Evolutionary conservation across 1,140 invertebrate genomes (phyloP), one percentile per base, ranked within the genome.

Genomic region (Diorhabda sublineata): DNA sequence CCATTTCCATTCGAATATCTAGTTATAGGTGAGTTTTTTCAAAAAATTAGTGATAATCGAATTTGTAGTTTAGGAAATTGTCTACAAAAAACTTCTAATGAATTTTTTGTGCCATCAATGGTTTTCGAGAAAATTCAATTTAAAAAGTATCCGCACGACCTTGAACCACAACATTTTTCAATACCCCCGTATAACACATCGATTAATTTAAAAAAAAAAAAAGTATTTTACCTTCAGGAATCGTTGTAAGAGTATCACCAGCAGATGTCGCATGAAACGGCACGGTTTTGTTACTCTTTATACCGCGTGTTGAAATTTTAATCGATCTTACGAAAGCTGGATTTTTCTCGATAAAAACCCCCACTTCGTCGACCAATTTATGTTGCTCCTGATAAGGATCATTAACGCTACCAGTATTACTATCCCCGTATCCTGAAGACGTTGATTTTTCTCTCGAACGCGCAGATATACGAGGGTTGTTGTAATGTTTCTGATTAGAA

Each of bases 371-470:
- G 2, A 75, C 72, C 2, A 76, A 61, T 69, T 73, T 75, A 2
- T 74, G 64, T 3, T 69, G 65, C 7, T 76, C 77, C 0, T 65
- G 56, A 60, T 74, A 77, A 4, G 68, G 74, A 44, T 80, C 79
- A 5, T 68, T 58, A 66, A 66, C 71, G 68, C 71, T 79, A 26
- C 70, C 72, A 5, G 59, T 64, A 62, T 75, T 70, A 66, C 77
- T 79, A 56, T 77, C 77, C 4, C 76, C 77, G 66, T 81, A 81
- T 2, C 79, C 80, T 41, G 79, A 81, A 61, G 78, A 80, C 4
- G 47, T 69, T 9, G 77, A 78, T 74, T 75, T 80, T 9, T 72
- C 73, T 26, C 65, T 69, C 58, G 63, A 66, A 45, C 60, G 69
- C 64, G 11, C 58, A 63, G 57, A 47, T 61, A 11, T 41, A 58